Base-by-base conservation (phyloP, 2,888 invertebrate genomes). In the Camponotus fellah region DNA sequence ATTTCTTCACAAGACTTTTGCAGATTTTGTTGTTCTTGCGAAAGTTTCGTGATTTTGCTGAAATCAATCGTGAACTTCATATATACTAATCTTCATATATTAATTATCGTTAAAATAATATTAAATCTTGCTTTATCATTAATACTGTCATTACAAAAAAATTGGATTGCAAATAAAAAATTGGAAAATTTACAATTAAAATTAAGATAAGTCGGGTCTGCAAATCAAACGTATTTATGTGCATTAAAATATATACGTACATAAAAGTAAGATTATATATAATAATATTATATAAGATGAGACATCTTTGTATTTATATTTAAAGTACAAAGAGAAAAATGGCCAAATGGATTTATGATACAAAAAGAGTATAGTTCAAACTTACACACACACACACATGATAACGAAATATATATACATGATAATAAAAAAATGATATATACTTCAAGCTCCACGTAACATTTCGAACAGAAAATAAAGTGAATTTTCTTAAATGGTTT, bases 31-130 rank as follows among this genome's bases (percentile, higher is more conserved):
- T 94, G 93, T 72, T 94, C 94, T 34, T 90, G 87, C 79, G 89
- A 88, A 60, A 94, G 87, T 88, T 93, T 93, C 21, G 69, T 85
- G 32, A 94, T 68, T 82, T 92, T 92, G 53, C 94, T 94, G 83
- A 62, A 77, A 77, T 32, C 68, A 43, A 40, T 32, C 12, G 53
- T 53, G 8, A 77, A 32, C 56, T 56, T 65, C 5, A 77, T 68
- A 5, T 0, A 77, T 62, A 26, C 26, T 26, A 26, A 37, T 37
- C 1, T 5, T 37, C 2, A 37, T 5, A 32, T 17, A 14, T 9
- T 32, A 17, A 62, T 62, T 58, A 58, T 58, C 21, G 21, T 58
- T 58, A 58, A 58, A 58, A 2, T 12, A 0, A 0, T 62, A 26
- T 26, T 26, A 26, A 26, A 43, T 58, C 26, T 43, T 26, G 12